These are phyloP conservation scores for Trichosurus vulpecula DNA, from an alignment of 2,797 vertebrate genomes.

Conservation along the genomic window DNA sequence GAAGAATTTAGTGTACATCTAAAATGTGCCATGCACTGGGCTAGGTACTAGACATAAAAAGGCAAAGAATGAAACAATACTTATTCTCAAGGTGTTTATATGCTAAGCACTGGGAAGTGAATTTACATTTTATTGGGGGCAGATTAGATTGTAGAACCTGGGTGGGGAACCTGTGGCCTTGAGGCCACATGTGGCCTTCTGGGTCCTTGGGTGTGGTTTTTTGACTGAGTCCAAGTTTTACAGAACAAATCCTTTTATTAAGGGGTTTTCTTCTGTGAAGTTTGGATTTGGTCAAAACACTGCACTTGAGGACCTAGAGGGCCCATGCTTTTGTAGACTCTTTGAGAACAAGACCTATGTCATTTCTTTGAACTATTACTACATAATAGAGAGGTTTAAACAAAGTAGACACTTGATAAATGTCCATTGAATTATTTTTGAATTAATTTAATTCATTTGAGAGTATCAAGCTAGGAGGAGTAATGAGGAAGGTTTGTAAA, in stretches of 20 bases:
- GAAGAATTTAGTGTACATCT: not conserved
- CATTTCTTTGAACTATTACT: not conserved
- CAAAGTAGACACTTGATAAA: not conserved
- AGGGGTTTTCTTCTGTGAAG: too few relatives aligned
- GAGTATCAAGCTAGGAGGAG: not conserved
- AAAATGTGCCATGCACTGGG: not conserved
- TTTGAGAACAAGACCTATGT: not conserved
- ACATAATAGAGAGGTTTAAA: not conserved
- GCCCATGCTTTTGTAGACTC: too few relatives aligned
- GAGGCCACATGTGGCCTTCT: too few relatives aligned
- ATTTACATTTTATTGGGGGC: not conserved
- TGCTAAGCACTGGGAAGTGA: not conserved
- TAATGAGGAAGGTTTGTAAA: not conserved
- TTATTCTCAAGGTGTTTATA: not conserved
- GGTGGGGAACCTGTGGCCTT: too few relatives aligned
- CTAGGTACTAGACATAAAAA: not conserved
- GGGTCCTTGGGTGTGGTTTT: too few relatives aligned
- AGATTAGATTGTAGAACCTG: not conserved
- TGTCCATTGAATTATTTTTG: not conserved
- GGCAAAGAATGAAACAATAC: not conserved
- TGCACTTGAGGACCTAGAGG: too few relatives aligned
- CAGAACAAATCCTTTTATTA: too few relatives aligned
- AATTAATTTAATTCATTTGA: not conserved
- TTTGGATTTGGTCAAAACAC: too few relatives aligned
- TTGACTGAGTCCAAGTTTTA: too few relatives aligned